Conservation (phyloP, 2,113 vertebrate genomes). For the Hucho hucho region DNA sequence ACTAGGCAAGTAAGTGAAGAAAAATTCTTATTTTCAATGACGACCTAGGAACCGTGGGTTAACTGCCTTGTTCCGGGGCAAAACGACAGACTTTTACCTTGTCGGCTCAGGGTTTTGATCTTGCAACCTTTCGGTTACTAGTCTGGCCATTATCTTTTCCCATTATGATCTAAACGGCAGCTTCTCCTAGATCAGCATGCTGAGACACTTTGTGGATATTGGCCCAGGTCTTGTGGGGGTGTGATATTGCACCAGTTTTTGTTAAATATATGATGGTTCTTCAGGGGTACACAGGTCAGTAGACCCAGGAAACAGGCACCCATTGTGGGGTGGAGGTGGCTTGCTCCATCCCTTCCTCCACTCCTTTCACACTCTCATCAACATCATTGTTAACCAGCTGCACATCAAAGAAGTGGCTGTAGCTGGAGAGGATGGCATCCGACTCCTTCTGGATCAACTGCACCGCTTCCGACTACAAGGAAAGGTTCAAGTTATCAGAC, state of each 20-base stretch:
- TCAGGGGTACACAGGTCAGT: slow-evolving; percentile 68
- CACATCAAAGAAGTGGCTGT: slow-evolving; percentile 90
- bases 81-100: too few species aligned
- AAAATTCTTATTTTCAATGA: too few species aligned
- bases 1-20: too few species aligned
- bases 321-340: slow-evolving; percentile 89
- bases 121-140: too few species aligned
- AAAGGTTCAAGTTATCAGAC: slow-evolving; percentile 15
- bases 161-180: too few species aligned
- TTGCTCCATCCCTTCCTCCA: slow-evolving; percentile 86
- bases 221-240: slow-evolving; percentile 1
- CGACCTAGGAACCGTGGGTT: too few species aligned
- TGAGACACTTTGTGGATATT: too few species aligned
- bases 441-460: slow-evolving; percentile 89
- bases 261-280: slow-evolving; percentile 45
- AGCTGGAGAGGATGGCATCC: slow-evolving; percentile 79
- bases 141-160: too few species aligned
- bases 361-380: slow-evolving; percentile 86
- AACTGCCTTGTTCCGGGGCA: too few species aligned
- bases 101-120: too few species aligned
- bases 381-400: slow-evolving; percentile 88
- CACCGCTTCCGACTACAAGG: slow-evolving; percentile 81
- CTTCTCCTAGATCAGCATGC: too few species aligned
- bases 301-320: slow-evolving; percentile 96
- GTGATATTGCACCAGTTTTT: slow-evolving; percentile 53